These are phyloP conservation scores for Cerceris rybyensis DNA, from an alignment of 2,888 invertebrate species.

Conservation along the genomic window DNA sequence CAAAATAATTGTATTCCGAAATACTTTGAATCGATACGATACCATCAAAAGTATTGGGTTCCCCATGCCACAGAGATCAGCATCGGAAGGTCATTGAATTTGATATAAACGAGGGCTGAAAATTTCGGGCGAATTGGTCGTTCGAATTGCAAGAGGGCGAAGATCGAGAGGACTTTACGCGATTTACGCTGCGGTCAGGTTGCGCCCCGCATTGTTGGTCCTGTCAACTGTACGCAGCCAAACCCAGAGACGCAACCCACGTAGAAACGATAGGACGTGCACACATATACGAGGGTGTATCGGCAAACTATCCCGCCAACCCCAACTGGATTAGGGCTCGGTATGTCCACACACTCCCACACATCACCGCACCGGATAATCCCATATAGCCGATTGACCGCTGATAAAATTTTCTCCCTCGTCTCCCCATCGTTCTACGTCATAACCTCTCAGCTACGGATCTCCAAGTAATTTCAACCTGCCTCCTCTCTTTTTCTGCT, in stretches of 20 bases:
- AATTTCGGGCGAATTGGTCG: constrained; percentile 31
- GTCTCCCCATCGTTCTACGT: constrained; percentile 52
- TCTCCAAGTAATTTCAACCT: constrained; percentile 60
- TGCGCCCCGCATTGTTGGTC: constrained; percentile 70
- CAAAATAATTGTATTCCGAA: neutral
- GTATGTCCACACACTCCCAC: constrained; percentile 59
- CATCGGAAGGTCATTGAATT: neutral
- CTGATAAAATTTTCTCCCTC: constrained; percentile 68
- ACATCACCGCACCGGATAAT: constrained; percentile 64
- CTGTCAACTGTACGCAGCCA: constrained; percentile 71
- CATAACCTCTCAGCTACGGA: constrained; percentile 51
- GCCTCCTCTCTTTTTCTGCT: constrained; percentile 11
- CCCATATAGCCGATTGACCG: constrained; percentile 72
- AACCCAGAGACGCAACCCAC: constrained; percentile 46
- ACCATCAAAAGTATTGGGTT: neutral
- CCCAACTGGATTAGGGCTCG: constrained; percentile 73
- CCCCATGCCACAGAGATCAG: neutral
- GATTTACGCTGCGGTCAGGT: constrained; percentile 73
- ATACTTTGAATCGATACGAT: no score
- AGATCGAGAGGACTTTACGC: constrained; percentile 65
- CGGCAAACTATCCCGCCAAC: constrained; percentile 67
- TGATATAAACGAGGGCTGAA: constrained; percentile 1
- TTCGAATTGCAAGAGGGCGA: constrained; percentile 28
- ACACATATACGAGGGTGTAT: constrained; percentile 49
- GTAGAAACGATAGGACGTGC: constrained; percentile 37